These are phyloP conservation scores for Horisme vitalbata DNA, from an alignment of 2,888 invertebrate genomes.

Conservation along the genomic window DNA sequence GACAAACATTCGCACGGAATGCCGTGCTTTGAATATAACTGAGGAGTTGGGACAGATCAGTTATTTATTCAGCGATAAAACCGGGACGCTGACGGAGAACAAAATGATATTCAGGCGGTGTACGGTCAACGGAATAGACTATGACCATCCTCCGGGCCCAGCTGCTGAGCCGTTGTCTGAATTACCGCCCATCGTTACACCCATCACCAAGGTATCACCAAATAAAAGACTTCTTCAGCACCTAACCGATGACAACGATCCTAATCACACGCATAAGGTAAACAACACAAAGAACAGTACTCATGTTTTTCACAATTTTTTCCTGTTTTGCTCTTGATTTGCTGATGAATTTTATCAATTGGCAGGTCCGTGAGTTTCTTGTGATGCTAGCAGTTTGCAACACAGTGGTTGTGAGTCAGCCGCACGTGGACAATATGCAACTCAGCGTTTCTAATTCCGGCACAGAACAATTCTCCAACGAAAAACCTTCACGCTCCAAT, in stretches of 20 bases:
- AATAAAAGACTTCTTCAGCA: conserved; percentile 71
- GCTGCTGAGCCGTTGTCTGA: conserved; percentile 85
- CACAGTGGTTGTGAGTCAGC: conserved; percentile 97
- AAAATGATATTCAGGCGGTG: conserved; percentile 98
- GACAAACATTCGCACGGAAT: conserved; percentile 89
- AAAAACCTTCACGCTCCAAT: conserved; percentile 58
- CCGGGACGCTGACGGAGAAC: conserved; percentile 98
- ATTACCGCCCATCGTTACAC: conserved; percentile 73
- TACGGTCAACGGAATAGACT: conserved; percentile 94
- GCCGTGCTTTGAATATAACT: conserved; percentile 97
- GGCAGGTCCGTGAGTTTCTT: conserved; percentile 93
- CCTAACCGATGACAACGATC: conserved; percentile 63
- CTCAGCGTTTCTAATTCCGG: conserved; percentile 75
- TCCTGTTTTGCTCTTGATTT: not conserved
- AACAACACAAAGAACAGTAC: conserved; percentile 8
- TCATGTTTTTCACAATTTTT: conserved; percentile 1
- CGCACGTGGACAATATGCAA: conserved; percentile 87
- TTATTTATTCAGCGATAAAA: conserved; percentile 98
- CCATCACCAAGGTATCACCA: conserved; percentile 71
- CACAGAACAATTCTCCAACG: conserved; percentile 71
- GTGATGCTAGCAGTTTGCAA: conserved; percentile 96
- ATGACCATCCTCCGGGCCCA: conserved; percentile 90
- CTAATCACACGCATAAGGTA: conserved; percentile 84
- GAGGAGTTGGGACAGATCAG: conserved; percentile 96
- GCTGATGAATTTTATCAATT: conserved; percentile 4